A percentile compares a stretch with the other conserved stretches of the same genome.
phyloP scores from a whole-genome alignment of 2,113 vertebrate genomes.

The Pelvicachromis taeniatus region DNA sequence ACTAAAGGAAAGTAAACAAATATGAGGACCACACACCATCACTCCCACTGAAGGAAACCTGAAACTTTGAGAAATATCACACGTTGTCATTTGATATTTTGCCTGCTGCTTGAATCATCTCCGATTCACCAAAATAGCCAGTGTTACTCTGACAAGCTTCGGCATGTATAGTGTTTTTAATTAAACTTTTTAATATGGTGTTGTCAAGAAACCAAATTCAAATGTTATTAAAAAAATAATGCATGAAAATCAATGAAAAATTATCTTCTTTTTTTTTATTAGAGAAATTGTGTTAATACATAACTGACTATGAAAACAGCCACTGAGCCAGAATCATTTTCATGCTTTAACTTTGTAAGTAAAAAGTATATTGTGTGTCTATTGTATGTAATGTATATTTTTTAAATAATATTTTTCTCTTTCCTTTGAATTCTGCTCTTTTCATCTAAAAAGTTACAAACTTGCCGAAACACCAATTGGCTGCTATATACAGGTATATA shows the following conservation, averaged over 20 bases:
- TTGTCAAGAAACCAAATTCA: not conserved
- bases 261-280: no score
- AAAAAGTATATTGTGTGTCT: not conserved
- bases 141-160: not conserved
- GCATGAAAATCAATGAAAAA: not conserved
- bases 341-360: not conserved
- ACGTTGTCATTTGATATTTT: not conserved
- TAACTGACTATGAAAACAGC: not conserved
- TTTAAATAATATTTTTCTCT: not conserved
- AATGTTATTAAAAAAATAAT: not conserved
- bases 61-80: not conserved
- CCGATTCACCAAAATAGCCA: not conserved
- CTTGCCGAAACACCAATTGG: not conserved
- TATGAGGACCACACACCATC: not conserved
- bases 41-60: not conserved
- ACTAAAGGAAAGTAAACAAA: not conserved
- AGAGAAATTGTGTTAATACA: not conserved
- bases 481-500: constrained; percentile 26
- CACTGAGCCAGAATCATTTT: not conserved
- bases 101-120: not conserved
- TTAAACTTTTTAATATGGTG: not conserved
- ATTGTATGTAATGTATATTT: not conserved
- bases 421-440: not conserved
- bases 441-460: not conserved
- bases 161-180: not conserved